A percentile compares a stretch with the other conserved stretches of the same genome.
Conservation (phyloP, 2,888 invertebrate species). For the Macropis europaea region DNA sequence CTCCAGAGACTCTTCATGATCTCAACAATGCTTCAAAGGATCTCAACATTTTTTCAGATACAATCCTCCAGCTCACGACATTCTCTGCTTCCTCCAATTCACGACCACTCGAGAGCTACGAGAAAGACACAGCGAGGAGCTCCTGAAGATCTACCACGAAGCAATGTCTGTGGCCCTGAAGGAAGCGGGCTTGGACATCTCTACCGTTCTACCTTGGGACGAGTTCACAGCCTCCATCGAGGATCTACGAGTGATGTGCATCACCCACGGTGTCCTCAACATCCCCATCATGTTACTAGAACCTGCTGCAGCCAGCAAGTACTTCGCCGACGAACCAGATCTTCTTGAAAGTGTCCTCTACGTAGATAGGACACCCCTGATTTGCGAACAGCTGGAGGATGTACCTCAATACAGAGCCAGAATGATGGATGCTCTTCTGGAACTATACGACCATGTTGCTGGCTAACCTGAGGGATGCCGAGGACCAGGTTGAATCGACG, state of each 20-base stretch:
- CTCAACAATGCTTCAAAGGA: too few relatives aligned
- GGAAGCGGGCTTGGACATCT: slow-evolving; percentile 53
- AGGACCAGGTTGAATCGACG: background rate
- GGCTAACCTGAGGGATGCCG: background rate
- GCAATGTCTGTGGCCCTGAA: slow-evolving; percentile 51
- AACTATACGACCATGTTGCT: slow-evolving; percentile 60
- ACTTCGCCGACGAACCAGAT: slow-evolving; percentile 61
- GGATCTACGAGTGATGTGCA: slow-evolving; percentile 62
- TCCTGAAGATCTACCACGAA: slow-evolving; percentile 69
- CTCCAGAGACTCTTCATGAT: too few relatives aligned
- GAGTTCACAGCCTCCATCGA: slow-evolving; percentile 64
- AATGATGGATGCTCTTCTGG: slow-evolving; percentile 66
- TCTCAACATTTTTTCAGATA: slow-evolving; percentile 50
- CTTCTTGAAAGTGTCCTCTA: slow-evolving; percentile 63
- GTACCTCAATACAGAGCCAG: slow-evolving; percentile 62
- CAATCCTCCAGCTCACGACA: slow-evolving; percentile 75
- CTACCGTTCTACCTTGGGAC: slow-evolving; percentile 60
- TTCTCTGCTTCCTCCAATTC: slow-evolving; percentile 74
- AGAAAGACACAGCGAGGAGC: slow-evolving; percentile 58
- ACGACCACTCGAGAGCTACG: slow-evolving; percentile 70
- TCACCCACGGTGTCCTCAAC: slow-evolving; percentile 67
- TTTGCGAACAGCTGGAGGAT: slow-evolving; percentile 59
- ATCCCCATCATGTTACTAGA: slow-evolving; percentile 69
- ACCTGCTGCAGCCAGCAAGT: slow-evolving; percentile 61
- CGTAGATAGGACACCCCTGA: slow-evolving; percentile 66